Percentiles rank a stretch among this genome's conserved stretches.
These are phyloP conservation scores for Hoplostethus mediterraneus DNA, from an alignment of 2,797 vertebrate genomes.

Conservation along the genomic window DNA sequence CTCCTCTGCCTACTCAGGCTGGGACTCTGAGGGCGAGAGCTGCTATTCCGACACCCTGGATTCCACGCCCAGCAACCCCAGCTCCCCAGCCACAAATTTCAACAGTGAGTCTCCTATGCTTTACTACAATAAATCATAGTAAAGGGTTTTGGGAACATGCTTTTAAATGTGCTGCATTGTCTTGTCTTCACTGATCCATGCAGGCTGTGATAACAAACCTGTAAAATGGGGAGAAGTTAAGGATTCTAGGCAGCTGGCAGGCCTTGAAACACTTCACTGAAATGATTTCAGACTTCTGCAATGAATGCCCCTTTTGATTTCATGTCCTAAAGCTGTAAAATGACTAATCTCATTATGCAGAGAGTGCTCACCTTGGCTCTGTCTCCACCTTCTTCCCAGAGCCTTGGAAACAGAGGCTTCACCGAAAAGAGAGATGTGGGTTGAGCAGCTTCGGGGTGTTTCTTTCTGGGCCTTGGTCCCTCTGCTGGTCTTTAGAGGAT, in stretches of 20 bases:
- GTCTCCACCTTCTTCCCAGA: conserved; percentile 49
- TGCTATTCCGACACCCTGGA: conserved; percentile 87
- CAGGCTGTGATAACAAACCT: conserved; percentile 63
- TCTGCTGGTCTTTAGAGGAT: conserved; percentile 46
- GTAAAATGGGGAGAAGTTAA: conserved; percentile 63
- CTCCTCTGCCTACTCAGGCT: conserved; percentile 89
- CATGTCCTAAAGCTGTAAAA: conserved; percentile 70
- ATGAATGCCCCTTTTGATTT: conserved; percentile 75
- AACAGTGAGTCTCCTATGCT: conserved; percentile 87
- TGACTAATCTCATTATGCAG: conserved; percentile 71
- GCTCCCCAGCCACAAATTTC: conserved; percentile 83
- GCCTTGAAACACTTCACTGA: conserved; percentile 71
- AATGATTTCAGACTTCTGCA: conserved; percentile 75
- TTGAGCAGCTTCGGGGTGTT: conserved; percentile 40
- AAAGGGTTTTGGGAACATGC: conserved; percentile 45
- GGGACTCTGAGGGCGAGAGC: conserved; percentile 93
- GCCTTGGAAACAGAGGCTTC: conserved; percentile 32
- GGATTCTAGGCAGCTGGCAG: conserved; percentile 73
- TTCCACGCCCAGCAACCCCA: conserved; percentile 85
- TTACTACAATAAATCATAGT: conserved; percentile 29
- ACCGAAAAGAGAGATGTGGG: conserved; percentile 31
- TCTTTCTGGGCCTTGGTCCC: conserved; percentile 44
- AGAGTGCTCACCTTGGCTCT: conserved; percentile 66
- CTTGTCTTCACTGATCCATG: conserved; percentile 55
- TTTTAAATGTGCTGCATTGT: conserved; percentile 42